Percentiles rank a stretch among this genome's conserved stretches.
phyloP scores from a whole-genome alignment of 35 echinoderm and acorn worm genomes.

The Stichopus chloronotus region DNA sequence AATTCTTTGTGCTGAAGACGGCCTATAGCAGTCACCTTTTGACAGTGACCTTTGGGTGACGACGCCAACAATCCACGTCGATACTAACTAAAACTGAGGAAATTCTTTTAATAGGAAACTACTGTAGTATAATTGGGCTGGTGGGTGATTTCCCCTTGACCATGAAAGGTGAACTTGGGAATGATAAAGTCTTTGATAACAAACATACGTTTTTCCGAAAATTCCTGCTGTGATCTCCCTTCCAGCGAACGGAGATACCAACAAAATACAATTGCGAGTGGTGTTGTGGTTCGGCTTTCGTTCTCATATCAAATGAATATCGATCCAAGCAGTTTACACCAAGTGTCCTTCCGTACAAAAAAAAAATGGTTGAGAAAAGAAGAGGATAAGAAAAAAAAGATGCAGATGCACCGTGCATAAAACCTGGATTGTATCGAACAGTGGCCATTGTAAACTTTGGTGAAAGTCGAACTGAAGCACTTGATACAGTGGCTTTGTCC shows the following conservation, averaged over 20 bases:
- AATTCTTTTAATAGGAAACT: not conserved
- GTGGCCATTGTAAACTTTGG: too few species aligned
- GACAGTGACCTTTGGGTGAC: not conserved
- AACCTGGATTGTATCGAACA: too few species aligned
- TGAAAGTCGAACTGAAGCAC: too few species aligned
- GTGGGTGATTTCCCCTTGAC: not conserved
- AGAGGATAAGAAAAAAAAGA: too few species aligned
- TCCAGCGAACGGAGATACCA: too few species aligned
- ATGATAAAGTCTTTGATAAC: not conserved
- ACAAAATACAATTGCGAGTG: too few species aligned
- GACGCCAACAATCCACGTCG: not conserved
- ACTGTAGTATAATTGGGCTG: not conserved
- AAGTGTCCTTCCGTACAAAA: not conserved
- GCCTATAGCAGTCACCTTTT: not conserved
- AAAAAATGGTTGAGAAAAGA: too few species aligned
- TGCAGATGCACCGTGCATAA: too few species aligned
- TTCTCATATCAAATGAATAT: too few species aligned
- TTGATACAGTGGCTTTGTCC: too few species aligned
- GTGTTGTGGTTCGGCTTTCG: not conserved
- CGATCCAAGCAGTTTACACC: not conserved
- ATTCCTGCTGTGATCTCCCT: not conserved
- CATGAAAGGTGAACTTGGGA: not conserved
- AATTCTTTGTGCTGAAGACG: too few species aligned
- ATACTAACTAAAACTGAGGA: not conserved
- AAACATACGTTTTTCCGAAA: not conserved